These are phyloP conservation scores for Eupithecia subfuscata DNA, from an alignment of 2,888 invertebrate genomes.

Conservation along the genomic window DNA sequence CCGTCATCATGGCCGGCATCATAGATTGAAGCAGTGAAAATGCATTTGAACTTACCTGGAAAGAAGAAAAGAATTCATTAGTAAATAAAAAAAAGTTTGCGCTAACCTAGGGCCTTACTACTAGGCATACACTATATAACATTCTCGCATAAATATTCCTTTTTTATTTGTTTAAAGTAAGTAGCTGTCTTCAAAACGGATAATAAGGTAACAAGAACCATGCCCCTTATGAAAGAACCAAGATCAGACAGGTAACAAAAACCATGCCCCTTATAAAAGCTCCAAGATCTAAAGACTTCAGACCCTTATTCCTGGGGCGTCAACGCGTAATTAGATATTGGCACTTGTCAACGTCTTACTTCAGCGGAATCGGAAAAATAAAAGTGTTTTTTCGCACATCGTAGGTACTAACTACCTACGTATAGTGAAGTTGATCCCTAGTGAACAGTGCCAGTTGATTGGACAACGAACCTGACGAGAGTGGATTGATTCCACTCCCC, in stretches of 20 bases:
- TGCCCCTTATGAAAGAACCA: neutral
- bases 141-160: neutral
- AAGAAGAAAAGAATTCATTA: slow-evolving; percentile 27
- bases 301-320: neutral
- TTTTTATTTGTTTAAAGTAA: neutral
- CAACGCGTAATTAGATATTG: slow-evolving; percentile 46
- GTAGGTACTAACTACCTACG: slow-evolving; percentile 16
- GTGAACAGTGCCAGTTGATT: slow-evolving; percentile 80
- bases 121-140: neutral
- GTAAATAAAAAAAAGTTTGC: slow-evolving; percentile 3
- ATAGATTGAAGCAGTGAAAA: neutral
- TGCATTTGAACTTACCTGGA: slow-evolving; percentile 36
- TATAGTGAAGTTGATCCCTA: slow-evolving; percentile 65
- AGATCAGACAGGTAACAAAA: neutral
- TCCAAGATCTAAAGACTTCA: slow-evolving; percentile 9
- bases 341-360: slow-evolving; percentile 52
- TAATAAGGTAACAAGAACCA: neutral
- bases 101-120: neutral
- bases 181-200: neutral
- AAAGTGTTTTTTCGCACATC: slow-evolving; percentile 51
- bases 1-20: neutral
- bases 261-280: neutral
- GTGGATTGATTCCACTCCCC: slow-evolving; percentile 76
- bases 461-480: slow-evolving; percentile 77
- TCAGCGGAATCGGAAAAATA: slow-evolving; percentile 44